A percentile compares a stretch with the other conserved stretches of the same genome.
Evolutionary conservation across 30 jellyfish, hydroid and myxozoan species (phyloP).

Genomic region (Nemopilema nomurai): DNA sequence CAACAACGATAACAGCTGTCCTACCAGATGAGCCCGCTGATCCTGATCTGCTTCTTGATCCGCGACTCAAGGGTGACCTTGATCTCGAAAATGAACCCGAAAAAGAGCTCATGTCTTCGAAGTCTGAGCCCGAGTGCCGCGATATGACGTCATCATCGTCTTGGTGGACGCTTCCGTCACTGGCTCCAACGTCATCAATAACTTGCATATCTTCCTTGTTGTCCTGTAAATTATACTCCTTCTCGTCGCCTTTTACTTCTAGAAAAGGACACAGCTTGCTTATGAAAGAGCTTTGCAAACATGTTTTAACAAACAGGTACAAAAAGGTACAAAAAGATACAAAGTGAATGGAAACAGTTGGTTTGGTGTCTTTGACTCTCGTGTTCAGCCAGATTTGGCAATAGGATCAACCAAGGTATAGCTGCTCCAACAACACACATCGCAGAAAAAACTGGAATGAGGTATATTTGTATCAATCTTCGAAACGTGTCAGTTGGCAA

Average conservation of each 20-base stretch:
- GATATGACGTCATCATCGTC: slow-evolving; percentile 73
- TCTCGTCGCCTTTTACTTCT: slow-evolving; percentile 46
- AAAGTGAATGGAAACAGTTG: too few relatives aligned
- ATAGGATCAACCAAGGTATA: too few relatives aligned
- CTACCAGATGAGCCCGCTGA: slow-evolving; percentile 77
- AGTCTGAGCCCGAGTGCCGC: slow-evolving; percentile 69
- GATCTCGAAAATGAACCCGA: slow-evolving; percentile 75
- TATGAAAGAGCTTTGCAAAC: too few relatives aligned
- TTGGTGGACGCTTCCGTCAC: slow-evolving; percentile 54
- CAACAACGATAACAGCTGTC: slow-evolving; percentile 8
- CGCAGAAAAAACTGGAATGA: too few relatives aligned
- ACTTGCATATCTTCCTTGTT: slow-evolving; percentile 87
- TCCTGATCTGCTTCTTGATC: slow-evolving; percentile 59
- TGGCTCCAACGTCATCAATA: slow-evolving; percentile 77
- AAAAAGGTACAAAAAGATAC: too few relatives aligned
- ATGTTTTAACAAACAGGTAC: too few relatives aligned
- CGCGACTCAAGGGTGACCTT: slow-evolving; percentile 48
- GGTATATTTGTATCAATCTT: too few relatives aligned
- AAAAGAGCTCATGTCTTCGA: slow-evolving; percentile 72
- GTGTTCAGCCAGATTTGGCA: too few relatives aligned
- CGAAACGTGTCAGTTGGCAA: not conserved
- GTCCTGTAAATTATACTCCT: slow-evolving; percentile 64
- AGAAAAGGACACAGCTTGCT: slow-evolving; percentile 2
- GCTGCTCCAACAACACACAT: too few relatives aligned
- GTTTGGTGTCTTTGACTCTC: too few relatives aligned